Conservation (phyloP, 2,888 invertebrate species). For the Cancer borealis region DNA sequence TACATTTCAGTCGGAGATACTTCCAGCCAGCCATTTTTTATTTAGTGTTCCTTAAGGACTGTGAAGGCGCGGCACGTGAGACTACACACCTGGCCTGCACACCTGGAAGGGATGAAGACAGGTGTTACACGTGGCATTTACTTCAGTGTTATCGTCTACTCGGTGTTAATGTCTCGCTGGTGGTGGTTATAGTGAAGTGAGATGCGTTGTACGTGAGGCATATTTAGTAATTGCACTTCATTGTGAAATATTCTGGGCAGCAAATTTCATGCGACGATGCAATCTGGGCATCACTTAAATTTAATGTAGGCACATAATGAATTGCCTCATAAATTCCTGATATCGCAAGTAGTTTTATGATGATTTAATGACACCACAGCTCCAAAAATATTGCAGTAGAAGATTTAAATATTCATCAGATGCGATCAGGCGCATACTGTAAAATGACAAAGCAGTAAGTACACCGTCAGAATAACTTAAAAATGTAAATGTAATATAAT, state of each 20-base stretch:
- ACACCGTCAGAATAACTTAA: not conserved
- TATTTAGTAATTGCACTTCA: not conserved
- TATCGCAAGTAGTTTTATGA: conserved; percentile 27
- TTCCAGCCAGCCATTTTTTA: not conserved
- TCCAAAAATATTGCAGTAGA: not conserved
- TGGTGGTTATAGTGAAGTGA: not conserved
- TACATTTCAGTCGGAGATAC: not conserved
- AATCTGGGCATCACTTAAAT: conserved; percentile 16
- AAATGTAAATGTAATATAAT: not conserved
- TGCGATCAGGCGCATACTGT: not conserved
- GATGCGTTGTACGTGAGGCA: not conserved
- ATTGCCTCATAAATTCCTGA: not conserved
- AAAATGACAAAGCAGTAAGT: not conserved
- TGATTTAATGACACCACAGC: conserved; percentile 6
- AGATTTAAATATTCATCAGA: conserved; percentile 27
- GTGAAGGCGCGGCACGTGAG: not conserved
- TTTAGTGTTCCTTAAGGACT: not conserved
- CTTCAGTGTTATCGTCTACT: not conserved
- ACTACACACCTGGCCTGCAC: not conserved
- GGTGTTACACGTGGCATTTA: not conserved
- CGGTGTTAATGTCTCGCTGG: not conserved
- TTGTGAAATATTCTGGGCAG: conserved; percentile 15
- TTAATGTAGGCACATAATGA: not conserved
- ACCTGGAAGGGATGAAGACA: not conserved
- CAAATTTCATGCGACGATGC: not conserved